Base-by-base conservation (phyloP, 1,140 invertebrate species). In the Nephila pilipes region DNA sequence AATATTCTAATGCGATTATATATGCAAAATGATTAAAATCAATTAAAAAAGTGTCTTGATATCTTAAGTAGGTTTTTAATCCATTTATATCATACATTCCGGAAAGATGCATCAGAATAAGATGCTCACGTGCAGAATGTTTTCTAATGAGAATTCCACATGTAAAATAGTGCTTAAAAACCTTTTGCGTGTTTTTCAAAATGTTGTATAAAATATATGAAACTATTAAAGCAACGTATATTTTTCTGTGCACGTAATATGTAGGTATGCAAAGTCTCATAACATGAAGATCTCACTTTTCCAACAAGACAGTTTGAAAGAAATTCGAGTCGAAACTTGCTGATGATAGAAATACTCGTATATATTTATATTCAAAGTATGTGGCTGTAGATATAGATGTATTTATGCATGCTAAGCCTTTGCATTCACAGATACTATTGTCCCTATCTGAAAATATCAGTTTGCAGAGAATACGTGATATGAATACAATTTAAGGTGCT, bases 381-480 rank as follows among this genome's bases (percentile, higher is more conserved):
- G 22, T 22, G 20, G 58, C 58, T 60, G 18, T 60, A 18, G 18
- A 60, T 60, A 60, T 5, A 60, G 58, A 22, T 60, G 0, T 60
- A 60, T 60, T 60, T 22, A 46, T 46, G 46, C 46, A 46, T 46
- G 46, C 58, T 20, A 60, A 60, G 18, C 14, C 22, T 5, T 18
- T 60, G 58, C 58, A 60, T 60, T 60, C 58, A 20, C 58, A 60
- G 58, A 60, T 20, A 22, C 58, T 60, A 60, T 60, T 60, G 58
- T 60, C 58, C 58, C 58, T 60, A 22, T 75, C n/a, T 75, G 69
- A 36, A 75, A 75, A 75, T 75, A 36, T 36, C 69, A 75, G 69
- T 75, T 75, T 75, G 69, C 32, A 75, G 6, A 25, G 69, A 75
- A 16, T 75, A n/a, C 69, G 69, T 75, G 69, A 75, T n/a, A 75